Evolutionary conservation across 2,113 vertebrate genomes (phyloP).

Genomic region (Lanius collurio): DNA sequence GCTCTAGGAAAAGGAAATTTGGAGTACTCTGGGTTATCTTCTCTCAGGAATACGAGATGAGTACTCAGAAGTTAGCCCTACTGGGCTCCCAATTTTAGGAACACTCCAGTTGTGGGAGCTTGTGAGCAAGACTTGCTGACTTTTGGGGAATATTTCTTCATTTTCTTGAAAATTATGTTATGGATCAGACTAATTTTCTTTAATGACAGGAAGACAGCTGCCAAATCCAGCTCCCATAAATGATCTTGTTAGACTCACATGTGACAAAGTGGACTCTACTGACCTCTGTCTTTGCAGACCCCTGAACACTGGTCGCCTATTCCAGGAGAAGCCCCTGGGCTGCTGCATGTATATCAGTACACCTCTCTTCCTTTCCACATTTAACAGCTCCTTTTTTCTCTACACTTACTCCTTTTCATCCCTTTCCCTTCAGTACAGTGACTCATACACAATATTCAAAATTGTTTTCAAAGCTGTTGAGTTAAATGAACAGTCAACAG

Average conservation of each 20-base stretch:
- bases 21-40: neutral
- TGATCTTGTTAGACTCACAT: fast-evolving
- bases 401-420: neutral
- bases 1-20: neutral
- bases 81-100: neutral
- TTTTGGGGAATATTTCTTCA: neutral
- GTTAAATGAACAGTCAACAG: neutral
- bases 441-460: neutral
- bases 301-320: neutral
- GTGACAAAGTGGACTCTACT: fast-evolving
- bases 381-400: neutral
- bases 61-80: neutral
- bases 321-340: neutral
- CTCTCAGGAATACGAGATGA: neutral
- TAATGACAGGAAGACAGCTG: neutral
- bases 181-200: neutral
- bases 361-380: neutral
- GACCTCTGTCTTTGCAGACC: neutral
- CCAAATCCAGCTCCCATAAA: neutral
- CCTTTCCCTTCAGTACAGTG: neutral
- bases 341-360: neutral
- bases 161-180: neutral
- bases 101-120: neutral
- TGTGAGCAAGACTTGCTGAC: neutral
- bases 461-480: conserved; percentile 2